Evolutionary conservation across 2,113 vertebrate genomes (phyloP).

Genomic region (Acanthochromis polyacanthus): DNA sequence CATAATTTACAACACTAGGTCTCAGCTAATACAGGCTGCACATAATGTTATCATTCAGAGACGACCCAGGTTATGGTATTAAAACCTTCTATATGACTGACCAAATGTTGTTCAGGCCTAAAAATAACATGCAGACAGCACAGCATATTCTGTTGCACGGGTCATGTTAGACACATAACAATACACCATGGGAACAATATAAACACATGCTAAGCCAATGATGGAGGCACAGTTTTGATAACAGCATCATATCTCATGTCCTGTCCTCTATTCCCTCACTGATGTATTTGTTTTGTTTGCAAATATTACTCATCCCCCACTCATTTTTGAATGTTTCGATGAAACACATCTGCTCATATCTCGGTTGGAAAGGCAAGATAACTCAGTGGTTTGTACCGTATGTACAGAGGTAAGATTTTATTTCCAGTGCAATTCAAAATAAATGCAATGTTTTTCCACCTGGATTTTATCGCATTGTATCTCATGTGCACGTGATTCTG

Average conservation of each 20-base stretch:
- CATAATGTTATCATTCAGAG: neutral
- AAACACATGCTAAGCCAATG: neutral
- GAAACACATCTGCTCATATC: constrained; percentile 36
- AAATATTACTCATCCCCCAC: constrained; percentile 3
- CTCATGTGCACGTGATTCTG: neutral
- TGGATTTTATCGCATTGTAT: constrained; percentile 20
- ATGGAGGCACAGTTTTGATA: constrained; percentile 1
- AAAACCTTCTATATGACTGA: neutral
- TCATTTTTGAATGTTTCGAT: constrained; percentile 33
- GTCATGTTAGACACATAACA: neutral
- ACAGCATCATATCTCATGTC: neutral
- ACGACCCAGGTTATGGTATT: neutral
- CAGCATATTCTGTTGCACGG: neutral
- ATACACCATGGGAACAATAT: neutral
- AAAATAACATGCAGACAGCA: neutral
- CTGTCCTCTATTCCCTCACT: neutral
- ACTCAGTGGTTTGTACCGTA: neutral
- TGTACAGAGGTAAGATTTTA: constrained; percentile 24
- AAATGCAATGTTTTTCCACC: constrained; percentile 4
- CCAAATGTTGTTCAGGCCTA: neutral
- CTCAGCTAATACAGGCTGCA: neutral
- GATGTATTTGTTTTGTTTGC: constrained; percentile 20
- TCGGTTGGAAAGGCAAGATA: constrained; percentile 16
- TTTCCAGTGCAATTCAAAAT: constrained; percentile 18
- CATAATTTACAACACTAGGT: neutral